phyloP scores from a whole-genome alignment of 1,140 invertebrate species.

The Tetranychus cinnabarinus region DNA sequence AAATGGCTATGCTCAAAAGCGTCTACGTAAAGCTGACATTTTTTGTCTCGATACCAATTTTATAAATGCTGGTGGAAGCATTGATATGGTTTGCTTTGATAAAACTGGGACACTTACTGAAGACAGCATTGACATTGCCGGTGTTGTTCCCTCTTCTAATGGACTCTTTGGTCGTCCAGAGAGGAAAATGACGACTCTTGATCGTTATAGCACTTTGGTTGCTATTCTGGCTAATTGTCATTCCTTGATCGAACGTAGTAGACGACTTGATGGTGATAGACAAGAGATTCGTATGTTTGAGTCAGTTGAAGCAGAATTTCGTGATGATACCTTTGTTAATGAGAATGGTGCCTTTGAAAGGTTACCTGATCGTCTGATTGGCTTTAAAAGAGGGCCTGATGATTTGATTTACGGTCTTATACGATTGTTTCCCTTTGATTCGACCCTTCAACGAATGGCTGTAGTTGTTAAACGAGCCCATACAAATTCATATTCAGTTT shows the following conservation, averaged over 20 bases:
- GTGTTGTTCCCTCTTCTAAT: neutral
- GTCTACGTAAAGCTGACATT: constrained; percentile 24
- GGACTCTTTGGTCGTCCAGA: neutral
- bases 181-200: neutral
- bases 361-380: constrained; percentile 6
- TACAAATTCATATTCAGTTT: constrained; percentile 29
- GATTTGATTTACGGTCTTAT: constrained; percentile 8
- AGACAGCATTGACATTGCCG: constrained; percentile 30
- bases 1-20: constrained; percentile 27
- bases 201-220: neutral
- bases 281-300: constrained; percentile 68
- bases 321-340: neutral
- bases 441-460: constrained; percentile 37
- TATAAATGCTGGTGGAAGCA: constrained; percentile 27
- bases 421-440: constrained; percentile 15
- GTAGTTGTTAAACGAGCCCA: constrained; percentile 36
- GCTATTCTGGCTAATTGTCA: constrained; percentile 45
- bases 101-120: constrained; percentile 80
- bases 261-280: constrained; percentile 47
- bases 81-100: constrained; percentile 32
- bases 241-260: constrained; percentile 50
- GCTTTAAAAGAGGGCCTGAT: neutral
- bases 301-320: constrained; percentile 24
- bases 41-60: constrained; percentile 29
- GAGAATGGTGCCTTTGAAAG: neutral